phyloP scores from a whole-genome alignment of 2,888 invertebrate genomes.

The Corythucha ciliata region DNA sequence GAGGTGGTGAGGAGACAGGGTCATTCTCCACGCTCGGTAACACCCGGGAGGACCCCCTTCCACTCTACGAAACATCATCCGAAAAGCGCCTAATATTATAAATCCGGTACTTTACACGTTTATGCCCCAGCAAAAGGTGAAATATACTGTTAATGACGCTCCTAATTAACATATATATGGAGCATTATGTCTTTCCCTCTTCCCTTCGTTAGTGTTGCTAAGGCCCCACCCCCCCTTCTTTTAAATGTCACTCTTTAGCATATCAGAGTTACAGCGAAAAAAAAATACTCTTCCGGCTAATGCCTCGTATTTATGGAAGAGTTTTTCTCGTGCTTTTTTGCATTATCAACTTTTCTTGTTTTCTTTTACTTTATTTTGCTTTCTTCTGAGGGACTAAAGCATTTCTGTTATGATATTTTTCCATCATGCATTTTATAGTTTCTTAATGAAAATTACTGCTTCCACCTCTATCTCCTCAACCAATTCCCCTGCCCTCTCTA shows the following conservation, averaged over 20 bases:
- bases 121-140: conserved; percentile 25
- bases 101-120: conserved; percentile 24
- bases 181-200: conserved; percentile 21
- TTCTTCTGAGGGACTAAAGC: not conserved
- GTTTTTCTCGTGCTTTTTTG: conserved; percentile 16
- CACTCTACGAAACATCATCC: not conserved
- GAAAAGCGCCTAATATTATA: conserved; percentile 24
- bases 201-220: not conserved
- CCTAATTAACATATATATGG: conserved; percentile 31
- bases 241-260: conserved; percentile 31
- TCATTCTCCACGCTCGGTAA: conserved; percentile 6
- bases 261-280: conserved; percentile 20
- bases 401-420: not conserved
- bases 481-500: no score
- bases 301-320: conserved; percentile 19
- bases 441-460: no score
- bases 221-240: conserved; percentile 1
- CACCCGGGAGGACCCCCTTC: not conserved
- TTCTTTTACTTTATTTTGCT: not conserved
- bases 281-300: conserved; percentile 5
- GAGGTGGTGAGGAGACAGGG: no score
- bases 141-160: conserved; percentile 29
- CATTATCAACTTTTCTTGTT: conserved; percentile 4
- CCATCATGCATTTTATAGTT: no score
- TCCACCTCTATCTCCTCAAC: no score